These are phyloP conservation scores for Trisateles emortualis DNA, from an alignment of 2,888 invertebrate species.

Conservation along the genomic window DNA sequence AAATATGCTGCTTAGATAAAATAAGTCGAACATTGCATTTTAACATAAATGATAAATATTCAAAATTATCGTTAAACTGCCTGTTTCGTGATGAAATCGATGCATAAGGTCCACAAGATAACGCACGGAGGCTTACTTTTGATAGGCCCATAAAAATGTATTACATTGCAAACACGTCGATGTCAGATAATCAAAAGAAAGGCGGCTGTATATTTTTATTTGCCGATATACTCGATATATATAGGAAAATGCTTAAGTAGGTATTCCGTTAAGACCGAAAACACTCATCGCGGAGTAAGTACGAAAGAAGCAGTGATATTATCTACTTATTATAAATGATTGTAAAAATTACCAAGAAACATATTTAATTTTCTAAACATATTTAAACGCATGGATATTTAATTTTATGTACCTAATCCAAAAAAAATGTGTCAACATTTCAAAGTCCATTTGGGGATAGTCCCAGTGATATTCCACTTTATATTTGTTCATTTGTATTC, in stretches of 20 bases:
- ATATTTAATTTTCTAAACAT: neutral
- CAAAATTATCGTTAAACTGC: conserved; percentile 11
- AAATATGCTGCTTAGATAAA: no score
- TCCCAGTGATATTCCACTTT: conserved; percentile 63
- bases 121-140: conserved; percentile 38
- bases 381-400: neutral
- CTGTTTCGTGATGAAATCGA: conserved; percentile 26
- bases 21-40: no score
- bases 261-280: conserved; percentile 4
- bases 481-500: conserved; percentile 76
- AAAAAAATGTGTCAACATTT: conserved; percentile 61
- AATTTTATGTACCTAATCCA: conserved; percentile 13
- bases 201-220: conserved; percentile 12
- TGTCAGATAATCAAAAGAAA: conserved; percentile 20
- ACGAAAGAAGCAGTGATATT: neutral
- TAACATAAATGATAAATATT: conserved; percentile 15
- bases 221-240: conserved; percentile 19
- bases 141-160: conserved; percentile 41
- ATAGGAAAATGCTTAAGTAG: neutral
- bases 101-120: conserved; percentile 38
- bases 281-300: neutral
- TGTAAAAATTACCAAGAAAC: neutral
- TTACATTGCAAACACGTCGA: conserved; percentile 36
- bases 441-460: conserved; percentile 63
- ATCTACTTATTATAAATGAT: no score